phyloP scores from a whole-genome alignment of 1,140 invertebrate species.

The Dreissena rostriformis region DNA sequence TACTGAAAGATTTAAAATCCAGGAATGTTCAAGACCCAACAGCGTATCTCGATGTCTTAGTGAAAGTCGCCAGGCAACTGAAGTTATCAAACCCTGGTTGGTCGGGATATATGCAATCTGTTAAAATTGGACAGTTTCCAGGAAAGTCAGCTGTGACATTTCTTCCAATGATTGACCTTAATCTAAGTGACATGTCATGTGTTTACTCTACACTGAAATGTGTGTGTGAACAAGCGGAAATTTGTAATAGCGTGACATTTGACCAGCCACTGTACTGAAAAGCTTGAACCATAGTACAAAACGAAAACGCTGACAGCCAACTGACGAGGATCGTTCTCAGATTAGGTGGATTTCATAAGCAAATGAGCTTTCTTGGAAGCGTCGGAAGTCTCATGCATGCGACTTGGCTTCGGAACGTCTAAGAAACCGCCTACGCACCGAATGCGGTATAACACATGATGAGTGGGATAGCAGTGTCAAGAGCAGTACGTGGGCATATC shows the following conservation, averaged over 20 bases:
- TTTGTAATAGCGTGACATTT: not conserved
- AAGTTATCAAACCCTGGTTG: too few species aligned
- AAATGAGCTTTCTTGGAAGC: slow-evolving; percentile 64
- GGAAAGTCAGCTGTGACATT: not conserved
- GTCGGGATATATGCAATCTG: not conserved
- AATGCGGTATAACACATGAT: not conserved
- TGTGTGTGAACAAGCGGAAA: not conserved
- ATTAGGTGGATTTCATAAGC: slow-evolving; percentile 61
- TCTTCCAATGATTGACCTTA: not conserved
- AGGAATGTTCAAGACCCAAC: too few species aligned
- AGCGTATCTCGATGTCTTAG: too few species aligned
- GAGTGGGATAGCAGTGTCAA: not conserved
- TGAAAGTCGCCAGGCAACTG: too few species aligned
- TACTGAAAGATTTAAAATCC: too few species aligned
- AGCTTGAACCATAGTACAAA: too few species aligned
- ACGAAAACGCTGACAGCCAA: not conserved
- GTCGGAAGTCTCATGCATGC: slow-evolving; percentile 63
- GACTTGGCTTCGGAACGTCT: slow-evolving; percentile 55
- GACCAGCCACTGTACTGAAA: not conserved
- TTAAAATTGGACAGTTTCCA: not conserved
- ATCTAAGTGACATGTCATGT: not conserved
- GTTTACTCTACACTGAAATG: not conserved
- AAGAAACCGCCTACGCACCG: slow-evolving; percentile 21
- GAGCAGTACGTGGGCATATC: not conserved
- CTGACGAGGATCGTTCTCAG: not conserved